phyloP scores from a whole-genome alignment of 2,888 invertebrate genomes.

The Drosophila prolongata region DNA sequence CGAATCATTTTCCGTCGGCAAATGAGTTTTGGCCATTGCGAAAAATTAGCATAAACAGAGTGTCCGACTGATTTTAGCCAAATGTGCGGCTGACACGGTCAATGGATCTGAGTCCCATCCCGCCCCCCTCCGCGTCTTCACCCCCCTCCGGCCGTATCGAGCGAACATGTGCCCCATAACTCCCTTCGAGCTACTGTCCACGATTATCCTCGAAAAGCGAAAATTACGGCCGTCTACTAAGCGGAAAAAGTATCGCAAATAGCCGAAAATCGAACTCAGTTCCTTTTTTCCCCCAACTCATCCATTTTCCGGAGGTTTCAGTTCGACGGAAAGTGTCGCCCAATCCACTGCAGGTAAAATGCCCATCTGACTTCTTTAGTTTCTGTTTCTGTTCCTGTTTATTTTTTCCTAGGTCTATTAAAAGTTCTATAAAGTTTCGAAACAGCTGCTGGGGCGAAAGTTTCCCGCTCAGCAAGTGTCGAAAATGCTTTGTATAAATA shows the following conservation, averaged over 20 bases:
- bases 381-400: conserved; percentile 3
- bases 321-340: conserved; percentile 27
- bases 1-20: conserved; percentile 58
- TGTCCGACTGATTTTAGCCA: conserved; percentile 22
- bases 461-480: conserved; percentile 9
- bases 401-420: conserved; percentile 16
- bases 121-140: conserved; percentile 30
- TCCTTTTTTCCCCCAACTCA: conserved; percentile 1
- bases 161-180: conserved; percentile 83
- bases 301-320: conserved; percentile 29
- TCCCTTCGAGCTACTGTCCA: conserved; percentile 77
- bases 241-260: conserved; percentile 83
- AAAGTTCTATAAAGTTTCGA: conserved; percentile 26
- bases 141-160: conserved; percentile 30
- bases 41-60: conserved; percentile 1
- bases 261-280: conserved; percentile 41
- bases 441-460: conserved; percentile 34
- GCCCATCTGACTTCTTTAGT: background rate
- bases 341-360: conserved; percentile 29
- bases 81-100: conserved; percentile 43
- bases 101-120: conserved; percentile 38
- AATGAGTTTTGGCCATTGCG: conserved; percentile 24
- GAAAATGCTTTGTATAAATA: conserved; percentile 34
- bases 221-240: conserved; percentile 83
- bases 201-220: conserved; percentile 82